Evolutionary conservation across 23 tunicate species (phyloP).

Genomic region (Phallusia fumigata): DNA sequence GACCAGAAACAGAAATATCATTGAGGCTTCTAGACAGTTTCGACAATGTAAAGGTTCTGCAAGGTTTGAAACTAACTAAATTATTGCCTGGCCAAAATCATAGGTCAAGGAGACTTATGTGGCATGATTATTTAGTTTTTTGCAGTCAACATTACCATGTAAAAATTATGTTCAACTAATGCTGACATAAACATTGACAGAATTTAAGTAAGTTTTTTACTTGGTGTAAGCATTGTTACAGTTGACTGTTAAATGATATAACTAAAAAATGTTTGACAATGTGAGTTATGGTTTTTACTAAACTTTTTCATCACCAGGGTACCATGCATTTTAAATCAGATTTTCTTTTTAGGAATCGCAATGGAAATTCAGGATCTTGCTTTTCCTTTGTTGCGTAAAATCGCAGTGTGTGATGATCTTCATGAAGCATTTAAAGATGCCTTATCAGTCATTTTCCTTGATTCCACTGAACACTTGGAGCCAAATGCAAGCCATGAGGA

Average conservation of each 20-base stretch:
- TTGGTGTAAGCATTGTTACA: background rate
- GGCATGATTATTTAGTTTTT: too few species aligned
- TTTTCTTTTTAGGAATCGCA: conserved; percentile 39
- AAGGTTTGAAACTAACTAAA: conserved; percentile 28
- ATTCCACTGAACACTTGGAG: background rate
- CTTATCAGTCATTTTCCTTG: conserved; percentile 61
- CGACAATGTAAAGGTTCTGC: background rate
- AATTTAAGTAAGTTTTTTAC: background rate
- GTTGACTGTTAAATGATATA: background rate
- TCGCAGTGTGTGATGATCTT: conserved; percentile 23
- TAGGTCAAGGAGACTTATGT: too few species aligned
- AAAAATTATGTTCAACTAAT: too few species aligned
- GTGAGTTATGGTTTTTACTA: background rate
- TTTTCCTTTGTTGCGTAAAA: conserved; percentile 53
- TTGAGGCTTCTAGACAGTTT: conserved; percentile 39
- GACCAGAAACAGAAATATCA: conserved; percentile 60
- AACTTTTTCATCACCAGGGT: background rate
- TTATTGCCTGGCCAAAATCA: too few species aligned
- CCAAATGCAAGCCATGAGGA: conserved; percentile 9
- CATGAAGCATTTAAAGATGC: conserved; percentile 55
- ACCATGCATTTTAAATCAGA: background rate
- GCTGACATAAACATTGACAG: too few species aligned
- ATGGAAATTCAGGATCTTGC: conserved; percentile 81
- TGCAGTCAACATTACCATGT: too few species aligned
- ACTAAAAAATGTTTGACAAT: background rate